A percentile compares a stretch with the other conserved stretches of the same genome.
phyloP scores from a whole-genome alignment of 2,113 vertebrate genomes.

The Poeciliopsis prolifica region DNA sequence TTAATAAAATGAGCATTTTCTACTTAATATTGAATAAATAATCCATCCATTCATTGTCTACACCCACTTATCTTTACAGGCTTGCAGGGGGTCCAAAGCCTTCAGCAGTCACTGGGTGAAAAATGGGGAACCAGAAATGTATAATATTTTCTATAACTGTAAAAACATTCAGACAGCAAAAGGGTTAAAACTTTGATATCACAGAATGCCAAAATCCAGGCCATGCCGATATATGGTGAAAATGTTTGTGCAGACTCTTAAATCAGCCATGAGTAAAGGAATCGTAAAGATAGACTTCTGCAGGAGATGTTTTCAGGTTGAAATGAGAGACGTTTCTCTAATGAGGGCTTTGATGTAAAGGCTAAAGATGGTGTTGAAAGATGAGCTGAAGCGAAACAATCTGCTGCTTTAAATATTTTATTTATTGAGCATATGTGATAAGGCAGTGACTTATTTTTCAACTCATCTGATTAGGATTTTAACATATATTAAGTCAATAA shows the following conservation, averaged over 20 bases:
- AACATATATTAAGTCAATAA: constrained; percentile 31
- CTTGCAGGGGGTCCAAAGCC: too few species aligned
- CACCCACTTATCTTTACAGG: too few species aligned
- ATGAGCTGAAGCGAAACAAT: constrained; percentile 44
- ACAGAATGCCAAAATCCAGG: too few species aligned
- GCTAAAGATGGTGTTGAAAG: constrained; percentile 28
- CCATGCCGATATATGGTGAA: not conserved
- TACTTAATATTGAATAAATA: too few species aligned
- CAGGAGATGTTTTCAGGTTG: constrained; percentile 30
- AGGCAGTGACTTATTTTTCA: not conserved
- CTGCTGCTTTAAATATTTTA: constrained; percentile 58
- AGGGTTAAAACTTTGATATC: too few species aligned
- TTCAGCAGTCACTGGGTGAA: too few species aligned
- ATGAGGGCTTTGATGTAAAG: constrained; percentile 59
- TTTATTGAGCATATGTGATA: constrained; percentile 15
- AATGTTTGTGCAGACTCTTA: constrained; percentile 2
- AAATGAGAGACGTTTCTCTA: constrained; percentile 43
- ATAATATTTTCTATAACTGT: too few species aligned
- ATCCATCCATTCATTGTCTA: too few species aligned
- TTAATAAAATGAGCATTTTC: too few species aligned
- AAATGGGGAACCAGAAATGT: too few species aligned
- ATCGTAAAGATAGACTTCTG: constrained; percentile 29
- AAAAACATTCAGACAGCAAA: too few species aligned
- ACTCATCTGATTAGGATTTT: constrained; percentile 23
- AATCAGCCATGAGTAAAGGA: constrained; percentile 7